These are phyloP conservation scores for Climacteris rufus DNA, from an alignment of 2,113 vertebrate species.

Conservation along the genomic window DNA sequence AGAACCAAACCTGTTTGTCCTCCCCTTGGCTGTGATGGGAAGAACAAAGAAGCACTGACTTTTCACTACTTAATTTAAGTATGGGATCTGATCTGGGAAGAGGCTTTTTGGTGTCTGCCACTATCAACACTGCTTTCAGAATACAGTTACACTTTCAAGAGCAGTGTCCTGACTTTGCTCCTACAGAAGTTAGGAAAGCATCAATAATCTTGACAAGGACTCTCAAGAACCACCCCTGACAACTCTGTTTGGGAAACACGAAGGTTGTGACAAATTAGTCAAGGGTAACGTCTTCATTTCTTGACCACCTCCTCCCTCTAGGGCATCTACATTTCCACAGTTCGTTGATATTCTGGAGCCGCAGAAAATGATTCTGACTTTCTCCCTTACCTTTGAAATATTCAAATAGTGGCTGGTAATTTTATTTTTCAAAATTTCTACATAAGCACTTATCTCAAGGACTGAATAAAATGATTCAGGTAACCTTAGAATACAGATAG, in stretches of 20 bases:
- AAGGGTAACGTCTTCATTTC: neutral
- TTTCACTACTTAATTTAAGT: neutral
- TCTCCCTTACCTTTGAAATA: constrained; percentile 19
- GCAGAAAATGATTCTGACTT: neutral
- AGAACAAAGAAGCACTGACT: neutral
- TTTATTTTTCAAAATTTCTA: constrained; percentile 20
- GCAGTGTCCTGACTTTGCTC: neutral
- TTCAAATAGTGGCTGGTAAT: neutral
- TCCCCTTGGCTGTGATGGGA: neutral
- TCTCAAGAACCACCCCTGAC: neutral
- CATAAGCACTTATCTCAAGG: constrained; percentile 32
- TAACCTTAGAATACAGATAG: constrained; percentile 36
- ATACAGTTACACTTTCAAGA: neutral
- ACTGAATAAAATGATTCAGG: neutral
- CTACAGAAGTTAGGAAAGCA: neutral
- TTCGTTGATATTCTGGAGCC: neutral
- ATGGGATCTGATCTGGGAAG: neutral
- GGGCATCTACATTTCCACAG: neutral
- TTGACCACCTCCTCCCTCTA: neutral
- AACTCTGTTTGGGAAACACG: neutral
- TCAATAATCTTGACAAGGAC: neutral
- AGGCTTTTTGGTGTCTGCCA: neutral
- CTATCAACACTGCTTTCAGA: neutral
- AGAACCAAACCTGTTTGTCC: neutral
- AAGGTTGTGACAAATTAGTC: neutral